Percentiles rank a stretch among this genome's conserved stretches.
Conservation (phyloP, 2,888 invertebrate species). For the Hypselothyrea guttata region DNA sequence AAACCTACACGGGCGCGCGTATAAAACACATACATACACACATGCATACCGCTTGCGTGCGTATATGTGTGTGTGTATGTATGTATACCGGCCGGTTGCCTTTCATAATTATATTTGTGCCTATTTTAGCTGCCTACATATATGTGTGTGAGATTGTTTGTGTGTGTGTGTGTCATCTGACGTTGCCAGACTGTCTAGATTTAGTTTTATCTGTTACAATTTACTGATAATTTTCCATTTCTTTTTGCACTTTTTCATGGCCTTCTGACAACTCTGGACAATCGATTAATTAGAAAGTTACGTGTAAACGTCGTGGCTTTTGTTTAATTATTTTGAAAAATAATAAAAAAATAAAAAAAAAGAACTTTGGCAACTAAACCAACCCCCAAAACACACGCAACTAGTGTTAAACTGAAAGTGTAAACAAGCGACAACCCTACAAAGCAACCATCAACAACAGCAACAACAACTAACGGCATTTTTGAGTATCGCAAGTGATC, state of each 20-base stretch:
- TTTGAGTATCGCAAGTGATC: slow-evolving; percentile 57
- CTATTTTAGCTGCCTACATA: slow-evolving; percentile 50
- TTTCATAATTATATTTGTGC: slow-evolving; percentile 75
- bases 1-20: too few species aligned
- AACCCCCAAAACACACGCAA: slow-evolving; percentile 60
- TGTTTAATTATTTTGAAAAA: slow-evolving; percentile 74
- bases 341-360: slow-evolving; percentile 37
- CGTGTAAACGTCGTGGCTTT: slow-evolving; percentile 81
- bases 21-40: slow-evolving; percentile 9
- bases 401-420: slow-evolving; percentile 66
- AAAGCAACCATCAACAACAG: slow-evolving; percentile 21
- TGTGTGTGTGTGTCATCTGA: slow-evolving; percentile 20
- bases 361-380: slow-evolving; percentile 72
- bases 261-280: slow-evolving; percentile 19
- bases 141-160: slow-evolving; percentile 12
- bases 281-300: slow-evolving; percentile 79
- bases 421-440: slow-evolving; percentile 35
- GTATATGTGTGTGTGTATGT: slow-evolving; percentile 25
- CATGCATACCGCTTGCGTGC: slow-evolving; percentile 8
- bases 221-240: slow-evolving; percentile 42
- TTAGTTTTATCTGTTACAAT: slow-evolving; percentile 28
- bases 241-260: slow-evolving; percentile 30
- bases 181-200: slow-evolving; percentile 46
- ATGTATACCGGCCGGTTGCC: slow-evolving; percentile 72
- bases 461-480: slow-evolving; percentile 31